A percentile compares a stretch with the other conserved stretches of the same genome.
These are phyloP conservation scores for Euspilapteryx auroguttella DNA, from an alignment of 2,888 invertebrate species.

Conservation along the genomic window DNA sequence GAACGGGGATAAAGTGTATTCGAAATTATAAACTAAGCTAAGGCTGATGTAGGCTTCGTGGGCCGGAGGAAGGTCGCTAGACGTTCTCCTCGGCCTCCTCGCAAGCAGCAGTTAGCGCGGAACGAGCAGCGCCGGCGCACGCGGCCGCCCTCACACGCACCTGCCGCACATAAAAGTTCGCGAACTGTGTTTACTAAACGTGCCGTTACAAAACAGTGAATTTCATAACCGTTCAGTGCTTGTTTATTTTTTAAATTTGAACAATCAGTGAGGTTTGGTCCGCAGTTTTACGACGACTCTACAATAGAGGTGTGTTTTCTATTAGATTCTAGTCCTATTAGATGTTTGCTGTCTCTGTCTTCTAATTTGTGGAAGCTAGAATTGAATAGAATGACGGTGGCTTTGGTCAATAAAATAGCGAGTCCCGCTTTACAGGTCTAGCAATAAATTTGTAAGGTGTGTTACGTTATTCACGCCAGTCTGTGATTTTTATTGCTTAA, in stretches of 20 bases:
- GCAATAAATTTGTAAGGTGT: constrained; percentile 31
- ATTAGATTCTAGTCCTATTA: constrained; percentile 12
- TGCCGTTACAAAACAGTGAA: constrained; percentile 37
- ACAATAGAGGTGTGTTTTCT: constrained; percentile 34
- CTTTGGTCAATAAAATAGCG: constrained; percentile 21
- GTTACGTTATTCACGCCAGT: neutral
- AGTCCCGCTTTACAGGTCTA: constrained; percentile 19
- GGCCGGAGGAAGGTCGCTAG: constrained; percentile 42
- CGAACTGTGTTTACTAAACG: constrained; percentile 36
- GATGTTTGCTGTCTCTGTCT: constrained; percentile 14
- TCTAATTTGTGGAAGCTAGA: constrained; percentile 17
- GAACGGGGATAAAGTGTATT: no score
- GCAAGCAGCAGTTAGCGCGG: constrained; percentile 37
- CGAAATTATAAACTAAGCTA: no score
- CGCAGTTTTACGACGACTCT: constrained; percentile 21
- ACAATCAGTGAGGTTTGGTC: constrained; percentile 19
- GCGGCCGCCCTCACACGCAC: constrained; percentile 14
- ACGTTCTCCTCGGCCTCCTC: constrained; percentile 32
- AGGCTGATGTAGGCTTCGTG: constrained; percentile 40
- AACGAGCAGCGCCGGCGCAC: constrained; percentile 42
- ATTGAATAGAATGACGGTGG: no score
- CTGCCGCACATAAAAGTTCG: constrained; percentile 19
- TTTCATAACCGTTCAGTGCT: constrained; percentile 35
- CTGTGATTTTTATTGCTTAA: no score
- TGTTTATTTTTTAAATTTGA: constrained; percentile 33